phyloP scores from a whole-genome alignment of 2,113 vertebrate genomes.

The Cisticola juncidis region DNA sequence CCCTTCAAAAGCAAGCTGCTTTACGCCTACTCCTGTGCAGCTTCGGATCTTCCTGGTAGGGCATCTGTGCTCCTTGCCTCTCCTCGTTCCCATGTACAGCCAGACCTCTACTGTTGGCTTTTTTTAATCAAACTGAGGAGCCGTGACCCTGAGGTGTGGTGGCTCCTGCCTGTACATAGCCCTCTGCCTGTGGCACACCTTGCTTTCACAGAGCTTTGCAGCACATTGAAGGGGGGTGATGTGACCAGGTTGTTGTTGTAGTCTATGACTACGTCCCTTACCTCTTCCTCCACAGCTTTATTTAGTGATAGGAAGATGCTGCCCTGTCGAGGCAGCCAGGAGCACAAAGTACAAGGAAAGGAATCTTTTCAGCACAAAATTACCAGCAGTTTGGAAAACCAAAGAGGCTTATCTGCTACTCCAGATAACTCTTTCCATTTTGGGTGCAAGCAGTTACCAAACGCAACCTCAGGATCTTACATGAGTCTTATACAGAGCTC shows the following conservation, averaged over 20 bases:
- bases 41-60: neutral
- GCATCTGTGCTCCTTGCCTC: slow-evolving; percentile 38
- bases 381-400: slow-evolving; percentile 2
- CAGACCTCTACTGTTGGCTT: neutral
- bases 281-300: neutral
- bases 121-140: neutral
- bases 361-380: slow-evolving; percentile 24
- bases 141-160: neutral
- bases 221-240: slow-evolving; percentile 4
- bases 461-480: neutral
- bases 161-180: slow-evolving; percentile 14
- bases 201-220: neutral
- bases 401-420: slow-evolving; percentile 6
- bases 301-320: neutral
- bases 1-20: slow-evolving; percentile 32
- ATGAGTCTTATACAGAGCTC: neutral
- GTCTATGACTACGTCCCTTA: slow-evolving; percentile 40
- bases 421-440: neutral
- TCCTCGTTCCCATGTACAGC: neutral
- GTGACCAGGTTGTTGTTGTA: slow-evolving; percentile 44
- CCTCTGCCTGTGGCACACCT: neutral
- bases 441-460: neutral
- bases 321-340: neutral
- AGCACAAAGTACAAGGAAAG: slow-evolving; percentile 23
- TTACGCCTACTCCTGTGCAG: slow-evolving; percentile 27